phyloP scores from a whole-genome alignment of 2,113 vertebrate genomes.

The Gallinago jamesoni region DNA sequence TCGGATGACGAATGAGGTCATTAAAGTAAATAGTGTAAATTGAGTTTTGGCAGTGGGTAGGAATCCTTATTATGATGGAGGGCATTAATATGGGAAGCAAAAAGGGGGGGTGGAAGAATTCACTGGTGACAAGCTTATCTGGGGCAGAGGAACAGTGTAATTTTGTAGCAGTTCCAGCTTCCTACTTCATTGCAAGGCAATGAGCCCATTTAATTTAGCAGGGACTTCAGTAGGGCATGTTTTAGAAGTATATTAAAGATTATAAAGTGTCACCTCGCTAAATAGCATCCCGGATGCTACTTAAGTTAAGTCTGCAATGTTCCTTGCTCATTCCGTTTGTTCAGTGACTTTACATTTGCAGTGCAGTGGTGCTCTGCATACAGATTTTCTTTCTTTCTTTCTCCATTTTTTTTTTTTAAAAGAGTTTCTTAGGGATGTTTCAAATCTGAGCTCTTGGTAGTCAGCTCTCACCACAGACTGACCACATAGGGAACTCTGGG shows the following conservation, averaged over 20 bases:
- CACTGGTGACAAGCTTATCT: background rate
- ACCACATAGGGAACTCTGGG: background rate
- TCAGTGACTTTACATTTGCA: background rate
- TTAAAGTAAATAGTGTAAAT: constrained; percentile 61
- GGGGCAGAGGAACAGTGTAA: background rate
- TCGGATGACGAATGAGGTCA: constrained; percentile 51
- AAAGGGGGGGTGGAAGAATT: background rate
- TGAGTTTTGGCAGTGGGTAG: constrained; percentile 33
- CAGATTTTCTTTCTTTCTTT: background rate
- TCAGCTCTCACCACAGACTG: background rate
- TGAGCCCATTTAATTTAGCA: background rate
- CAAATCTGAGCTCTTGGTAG: background rate
- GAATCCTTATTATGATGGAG: constrained; percentile 43
- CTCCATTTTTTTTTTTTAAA: too few species aligned
- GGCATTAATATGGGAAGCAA: constrained; percentile 13
- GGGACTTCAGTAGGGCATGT: background rate
- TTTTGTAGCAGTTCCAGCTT: background rate
- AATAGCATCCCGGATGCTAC: background rate
- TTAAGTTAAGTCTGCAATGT: background rate
- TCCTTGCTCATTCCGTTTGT: background rate
- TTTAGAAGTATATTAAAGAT: background rate
- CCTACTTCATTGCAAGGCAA: background rate
- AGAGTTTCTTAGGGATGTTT: background rate
- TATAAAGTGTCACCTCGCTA: background rate
- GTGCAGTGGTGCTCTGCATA: background rate